Evolutionary conservation across 2,888 invertebrate genomes (phyloP), one percentile per base, ranked within the genome.

Genomic region (Parascotia fuliginaria): DNA sequence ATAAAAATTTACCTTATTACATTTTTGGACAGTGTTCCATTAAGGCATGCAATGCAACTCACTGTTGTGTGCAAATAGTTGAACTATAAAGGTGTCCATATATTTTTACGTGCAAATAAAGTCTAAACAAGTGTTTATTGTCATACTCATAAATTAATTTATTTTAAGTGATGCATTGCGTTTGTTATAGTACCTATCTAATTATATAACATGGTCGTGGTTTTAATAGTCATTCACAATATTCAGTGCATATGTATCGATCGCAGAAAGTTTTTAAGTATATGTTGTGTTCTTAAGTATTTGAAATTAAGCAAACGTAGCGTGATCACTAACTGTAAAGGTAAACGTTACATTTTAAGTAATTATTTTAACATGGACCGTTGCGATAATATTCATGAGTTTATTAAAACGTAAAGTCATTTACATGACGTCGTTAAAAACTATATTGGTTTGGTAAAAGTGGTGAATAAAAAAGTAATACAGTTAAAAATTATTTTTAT

Each of bases 311-410:
- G 36, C 42, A 60, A 63, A 38, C 42, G 32, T 65, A 33, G 61
- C 65, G 65, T 65, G 69, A 51, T 55, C 58, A 24, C 15, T 44
- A 65, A 65, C 58, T 55, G 61, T 68, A 58, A 51, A 49, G 44
- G 46, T 31, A 46, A 64, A 65, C 41, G 40, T 51, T 22, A 55
- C 36, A 42, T 60, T 65, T 65, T 47, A 60, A 54, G 55, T 74
- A 73, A 73, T 77, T 71, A 78, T 70, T 77, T 71, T 53, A 58
- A 61, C 55, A 70, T 56, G 67, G 68, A 54, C 51, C 59, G 49
- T 57, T 51, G 54, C 45, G 71, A 77, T 76, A 69, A 70, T 72
- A 76, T 78, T 73, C 77, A 78, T 76, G 70, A 69, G 60, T 73
- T 71, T 61, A 68, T 72, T 70, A 71, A 52, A 63, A 75, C 63